A percentile compares a stretch with the other conserved stretches of the same genome.
phyloP scores from a whole-genome alignment of 2,113 vertebrate genomes.

The Poecile atricapillus region DNA sequence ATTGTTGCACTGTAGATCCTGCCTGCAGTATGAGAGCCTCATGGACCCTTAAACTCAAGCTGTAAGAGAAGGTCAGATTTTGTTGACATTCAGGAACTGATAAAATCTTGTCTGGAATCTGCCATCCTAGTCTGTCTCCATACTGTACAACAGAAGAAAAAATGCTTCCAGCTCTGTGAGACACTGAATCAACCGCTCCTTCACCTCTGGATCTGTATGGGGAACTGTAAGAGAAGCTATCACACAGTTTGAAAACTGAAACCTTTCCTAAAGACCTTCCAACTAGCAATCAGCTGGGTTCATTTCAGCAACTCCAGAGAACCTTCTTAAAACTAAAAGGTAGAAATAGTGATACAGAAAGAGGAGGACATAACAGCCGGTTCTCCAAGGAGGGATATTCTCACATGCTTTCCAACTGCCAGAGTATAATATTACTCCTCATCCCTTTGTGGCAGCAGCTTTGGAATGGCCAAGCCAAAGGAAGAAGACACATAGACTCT shows the following conservation, averaged over 20 bases:
- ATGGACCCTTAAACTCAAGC: neutral
- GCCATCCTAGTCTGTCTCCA: neutral
- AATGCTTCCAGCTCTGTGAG: neutral
- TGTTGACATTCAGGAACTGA: neutral
- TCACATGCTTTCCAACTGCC: neutral
- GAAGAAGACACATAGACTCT: neutral
- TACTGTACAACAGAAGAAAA: neutral
- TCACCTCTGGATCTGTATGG: neutral
- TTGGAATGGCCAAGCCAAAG: neutral
- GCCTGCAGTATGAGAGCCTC: neutral
- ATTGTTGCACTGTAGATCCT: neutral
- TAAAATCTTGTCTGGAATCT: neutral
- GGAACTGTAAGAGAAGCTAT: neutral
- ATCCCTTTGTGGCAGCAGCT: neutral
- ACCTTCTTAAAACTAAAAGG: neutral
- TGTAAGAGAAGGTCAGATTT: neutral
- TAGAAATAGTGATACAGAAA: neutral
- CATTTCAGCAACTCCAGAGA: neutral
- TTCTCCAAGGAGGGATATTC: neutral
- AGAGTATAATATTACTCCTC: neutral
- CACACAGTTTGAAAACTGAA: neutral
- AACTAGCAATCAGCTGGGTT: neutral
- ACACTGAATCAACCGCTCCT: neutral
- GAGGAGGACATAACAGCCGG: neutral
- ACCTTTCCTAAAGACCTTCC: neutral